A percentile compares a stretch with the other conserved stretches of the same genome.
These are phyloP conservation scores for Brachionus angularis DNA, from an alignment of 1,140 invertebrate genomes.

Conservation along the genomic window DNA sequence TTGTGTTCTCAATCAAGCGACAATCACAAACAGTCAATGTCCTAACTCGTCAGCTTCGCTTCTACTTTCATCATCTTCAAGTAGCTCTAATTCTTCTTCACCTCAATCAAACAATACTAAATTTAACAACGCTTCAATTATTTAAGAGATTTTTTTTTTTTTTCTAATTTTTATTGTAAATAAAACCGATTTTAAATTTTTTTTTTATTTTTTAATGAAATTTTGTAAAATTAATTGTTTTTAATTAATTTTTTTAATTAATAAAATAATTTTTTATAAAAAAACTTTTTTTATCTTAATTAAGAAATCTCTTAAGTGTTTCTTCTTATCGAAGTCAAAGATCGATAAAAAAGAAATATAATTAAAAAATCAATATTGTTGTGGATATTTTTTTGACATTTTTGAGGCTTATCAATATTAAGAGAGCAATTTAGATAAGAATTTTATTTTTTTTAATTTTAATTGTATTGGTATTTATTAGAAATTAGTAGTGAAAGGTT, in stretches of 20 bases:
- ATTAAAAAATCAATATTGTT: no score
- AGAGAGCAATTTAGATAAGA: no score
- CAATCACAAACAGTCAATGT: constrained; percentile 40
- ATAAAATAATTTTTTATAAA: not conserved
- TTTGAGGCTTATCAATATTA: no score
- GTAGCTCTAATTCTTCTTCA: constrained; percentile 24
- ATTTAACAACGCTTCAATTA: constrained; percentile 30
- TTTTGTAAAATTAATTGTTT: not conserved
- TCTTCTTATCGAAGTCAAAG: no score
- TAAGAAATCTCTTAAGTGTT: constrained; percentile 39
- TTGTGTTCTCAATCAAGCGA: no score
- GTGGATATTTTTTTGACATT: no score
- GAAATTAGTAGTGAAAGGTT: no score
- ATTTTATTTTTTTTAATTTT: no score
- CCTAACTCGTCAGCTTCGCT: constrained; percentile 13
- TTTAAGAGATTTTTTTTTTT: not conserved
- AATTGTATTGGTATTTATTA: no score
- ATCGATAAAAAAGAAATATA: no score
- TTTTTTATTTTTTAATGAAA: constrained; percentile 1
- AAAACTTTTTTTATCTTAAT: not conserved
- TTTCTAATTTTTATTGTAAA: not conserved
- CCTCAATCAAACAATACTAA: constrained; percentile 28
- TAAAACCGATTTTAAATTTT: constrained; percentile 19
- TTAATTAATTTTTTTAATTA: constrained; percentile 9
- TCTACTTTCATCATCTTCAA: no score